phyloP scores from a whole-genome alignment of 2,113 vertebrate species.

The pig (Sus scrofa) region T2T-Sscrofa CM000816.6:15534001-15534500 shows the following conservation, averaged over 20 bases:
- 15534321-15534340: not conserved
- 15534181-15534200: not conserved
- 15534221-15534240: not conserved
- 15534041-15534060: conserved; percentile 69
- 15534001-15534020: conserved; percentile 68
- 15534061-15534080: conserved; percentile 46
- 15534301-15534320: not conserved
- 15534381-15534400: conserved; percentile 52
- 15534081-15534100: not conserved
- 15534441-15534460: not conserved
- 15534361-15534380: conserved; percentile 34
- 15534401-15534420: conserved; percentile 53
- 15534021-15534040: conserved; percentile 72
- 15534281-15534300: conserved; percentile 36
- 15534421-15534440: not conserved
- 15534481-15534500: conserved; percentile 37
- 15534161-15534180: not conserved
- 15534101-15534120: not conserved
- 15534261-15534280: conserved; percentile 30
- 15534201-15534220: not conserved
- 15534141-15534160: not conserved
- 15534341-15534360: not conserved
- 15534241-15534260: conserved; percentile 25
- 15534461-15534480: conserved; percentile 25
- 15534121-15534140: not conserved